Evolutionary conservation across 2,797 vertebrate genomes (phyloP), one percentile per base, ranked within the genome.

Genomic region (Valencia hispanica): DNA sequence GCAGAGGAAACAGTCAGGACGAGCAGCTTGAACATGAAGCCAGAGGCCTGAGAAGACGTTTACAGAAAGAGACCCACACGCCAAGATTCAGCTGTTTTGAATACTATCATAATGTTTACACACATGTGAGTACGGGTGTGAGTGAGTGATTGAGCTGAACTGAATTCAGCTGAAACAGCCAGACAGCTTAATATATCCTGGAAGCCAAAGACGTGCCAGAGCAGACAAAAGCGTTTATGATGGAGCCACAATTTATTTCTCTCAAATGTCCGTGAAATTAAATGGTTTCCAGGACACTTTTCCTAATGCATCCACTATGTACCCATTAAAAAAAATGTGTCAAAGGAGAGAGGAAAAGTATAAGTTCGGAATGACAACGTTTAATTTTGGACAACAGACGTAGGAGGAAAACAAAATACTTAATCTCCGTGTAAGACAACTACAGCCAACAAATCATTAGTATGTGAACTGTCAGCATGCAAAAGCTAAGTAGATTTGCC

Each of bases 211-310:
- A 68, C 57, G 66, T 79, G 86, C 79, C 87, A 80, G 50, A 83
- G 65, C 74, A 76, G 72, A 92, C 81, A 90, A 88, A 89, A 45
- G 74, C 68, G 27, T 85, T 82, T 78, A 74, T 32, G 63, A 79
- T 39, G 12, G 80, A 78, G 81, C 77, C 73, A 83, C 82, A 79
- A 75, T 88, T 91, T 84, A 3, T 75, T 87, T 86, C 78, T 87
- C 84, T 91, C 84, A 90, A 90, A 90, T 76, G 63, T 55, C 88
- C 76, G 76, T 88, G 83, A 91, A 89, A 88, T 86, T 69, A 89
- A 89, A 90, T 86, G 76, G 84, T 85, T 91, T 89, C 30, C 0
- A n/a, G 83, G 79, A 87, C 70, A 81, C 78, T 88, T 83, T 71
- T 68, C 65, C 68, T 75, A 85, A 87, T 75, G 63, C 77, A 77